phyloP scores from a whole-genome alignment of 2,888 invertebrate genomes.

The Thecocarcelia acutangulata region DNA sequence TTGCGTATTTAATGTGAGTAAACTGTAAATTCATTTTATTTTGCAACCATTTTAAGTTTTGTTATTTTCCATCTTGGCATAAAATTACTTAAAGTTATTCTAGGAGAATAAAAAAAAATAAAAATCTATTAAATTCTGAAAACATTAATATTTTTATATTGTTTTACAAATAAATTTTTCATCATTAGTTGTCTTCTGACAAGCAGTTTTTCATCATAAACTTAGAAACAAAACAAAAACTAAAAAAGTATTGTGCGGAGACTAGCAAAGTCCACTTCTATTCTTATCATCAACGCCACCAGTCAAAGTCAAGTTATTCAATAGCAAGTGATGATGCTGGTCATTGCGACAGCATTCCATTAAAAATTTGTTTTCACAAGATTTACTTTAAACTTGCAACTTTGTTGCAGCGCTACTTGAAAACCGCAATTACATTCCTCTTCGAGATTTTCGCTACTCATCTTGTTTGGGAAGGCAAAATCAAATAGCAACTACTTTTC shows the following conservation, averaged over 20 bases:
- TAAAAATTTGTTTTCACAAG: conserved; percentile 39
- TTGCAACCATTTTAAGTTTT: no score
- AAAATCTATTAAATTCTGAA: neutral
- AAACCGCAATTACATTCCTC: conserved; percentile 60
- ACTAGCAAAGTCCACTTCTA: conserved; percentile 53
- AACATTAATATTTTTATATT: conserved; percentile 70
- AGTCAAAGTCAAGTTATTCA: conserved; percentile 64
- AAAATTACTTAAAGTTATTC: no score
- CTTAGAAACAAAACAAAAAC: conserved; percentile 5
- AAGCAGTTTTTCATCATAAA: conserved; percentile 65
- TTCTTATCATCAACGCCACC: conserved; percentile 58
- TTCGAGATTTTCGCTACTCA: conserved; percentile 47
- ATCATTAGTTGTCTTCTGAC: conserved; percentile 67
- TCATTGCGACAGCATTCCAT: conserved; percentile 10
- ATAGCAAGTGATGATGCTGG: conserved; percentile 22
- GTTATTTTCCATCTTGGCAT: no score
- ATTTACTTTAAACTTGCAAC: conserved; percentile 50
- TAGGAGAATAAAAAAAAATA: no score
- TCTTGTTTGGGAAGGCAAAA: conserved; percentile 31
- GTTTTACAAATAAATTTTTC: conserved; percentile 59
- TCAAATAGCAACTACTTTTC: conserved; percentile 45
- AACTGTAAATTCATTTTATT: no score
- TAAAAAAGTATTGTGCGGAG: conserved; percentile 27
- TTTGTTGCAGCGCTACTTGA: conserved; percentile 57
- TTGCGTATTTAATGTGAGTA: no score